phyloP scores from a whole-genome alignment of 2,113 vertebrate species.

The Heptranchias perlo region DNA sequence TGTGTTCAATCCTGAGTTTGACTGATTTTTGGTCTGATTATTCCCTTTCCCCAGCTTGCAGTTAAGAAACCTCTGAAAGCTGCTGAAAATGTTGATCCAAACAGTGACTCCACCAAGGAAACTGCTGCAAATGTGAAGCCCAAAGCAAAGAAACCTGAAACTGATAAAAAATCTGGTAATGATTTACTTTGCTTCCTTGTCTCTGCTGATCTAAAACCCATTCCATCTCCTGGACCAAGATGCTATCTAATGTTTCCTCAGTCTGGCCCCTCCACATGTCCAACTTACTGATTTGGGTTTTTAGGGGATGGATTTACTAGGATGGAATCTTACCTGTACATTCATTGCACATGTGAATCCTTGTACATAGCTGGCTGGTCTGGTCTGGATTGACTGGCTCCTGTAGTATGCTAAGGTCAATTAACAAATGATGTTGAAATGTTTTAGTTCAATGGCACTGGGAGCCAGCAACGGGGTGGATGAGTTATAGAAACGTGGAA shows the following conservation, averaged over 20 bases:
- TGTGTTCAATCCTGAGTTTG: not conserved
- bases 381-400: not conserved
- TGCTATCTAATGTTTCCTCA: not conserved
- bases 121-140: fast-evolving
- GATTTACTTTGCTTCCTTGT: not conserved
- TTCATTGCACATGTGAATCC: too few species aligned
- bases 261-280: not conserved
- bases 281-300: not conserved
- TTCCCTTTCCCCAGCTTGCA: conserved; percentile 40
- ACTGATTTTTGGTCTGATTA: not conserved
- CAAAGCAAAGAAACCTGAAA: fast-evolving
- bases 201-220: not conserved
- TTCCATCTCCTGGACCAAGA: not conserved
- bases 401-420: too few species aligned
- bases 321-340: too few species aligned
- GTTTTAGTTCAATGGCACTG: not conserved
- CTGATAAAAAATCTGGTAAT: fast-evolving
- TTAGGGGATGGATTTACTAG: too few species aligned
- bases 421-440: too few species aligned
- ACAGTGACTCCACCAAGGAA: fast-evolving
- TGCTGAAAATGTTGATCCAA: fast-evolving
- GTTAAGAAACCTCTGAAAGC: not conserved
- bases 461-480: not conserved
- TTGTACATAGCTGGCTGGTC: too few species aligned
- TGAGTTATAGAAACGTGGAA: too few species aligned